A percentile compares a stretch with the other conserved stretches of the same genome.
Evolutionary conservation across 2,113 vertebrate species (phyloP).

Genomic region (Oreocharis arfaki): DNA sequence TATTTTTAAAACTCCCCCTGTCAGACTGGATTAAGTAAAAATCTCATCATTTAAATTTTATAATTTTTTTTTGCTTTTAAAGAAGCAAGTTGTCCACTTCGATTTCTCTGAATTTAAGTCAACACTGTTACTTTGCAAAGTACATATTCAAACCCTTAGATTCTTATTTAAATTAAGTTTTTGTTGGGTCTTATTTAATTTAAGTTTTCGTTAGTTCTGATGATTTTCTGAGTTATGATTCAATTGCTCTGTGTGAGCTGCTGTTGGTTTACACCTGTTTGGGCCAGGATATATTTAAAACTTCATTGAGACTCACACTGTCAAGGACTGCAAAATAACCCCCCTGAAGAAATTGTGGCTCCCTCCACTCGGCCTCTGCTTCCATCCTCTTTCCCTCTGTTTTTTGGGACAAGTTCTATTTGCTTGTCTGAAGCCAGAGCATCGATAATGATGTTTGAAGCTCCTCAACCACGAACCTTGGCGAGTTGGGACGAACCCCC

Average conservation of each 20-base stretch:
- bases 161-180: neutral
- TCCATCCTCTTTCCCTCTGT: neutral
- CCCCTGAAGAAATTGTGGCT: neutral
- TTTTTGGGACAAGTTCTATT: neutral
- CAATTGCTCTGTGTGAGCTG: neutral
- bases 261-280: neutral
- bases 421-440: rapidly evolving
- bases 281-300: neutral
- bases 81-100: neutral
- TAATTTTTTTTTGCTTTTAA: neutral
- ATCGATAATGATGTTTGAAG: neutral
- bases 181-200: neutral
- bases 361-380: neutral
- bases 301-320: neutral
- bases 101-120: neutral
- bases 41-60: neutral
- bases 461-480: neutral
- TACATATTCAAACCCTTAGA: neutral
- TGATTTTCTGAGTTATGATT: neutral
- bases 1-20: constrained; percentile 26
- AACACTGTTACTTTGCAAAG: neutral
- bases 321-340: neutral
- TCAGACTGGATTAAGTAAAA: neutral
- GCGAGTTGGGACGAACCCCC: neutral
- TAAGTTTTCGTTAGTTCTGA: neutral